Base-by-base conservation (phyloP, 2,113 vertebrate genomes). In the Nerophis ophidion region DNA sequence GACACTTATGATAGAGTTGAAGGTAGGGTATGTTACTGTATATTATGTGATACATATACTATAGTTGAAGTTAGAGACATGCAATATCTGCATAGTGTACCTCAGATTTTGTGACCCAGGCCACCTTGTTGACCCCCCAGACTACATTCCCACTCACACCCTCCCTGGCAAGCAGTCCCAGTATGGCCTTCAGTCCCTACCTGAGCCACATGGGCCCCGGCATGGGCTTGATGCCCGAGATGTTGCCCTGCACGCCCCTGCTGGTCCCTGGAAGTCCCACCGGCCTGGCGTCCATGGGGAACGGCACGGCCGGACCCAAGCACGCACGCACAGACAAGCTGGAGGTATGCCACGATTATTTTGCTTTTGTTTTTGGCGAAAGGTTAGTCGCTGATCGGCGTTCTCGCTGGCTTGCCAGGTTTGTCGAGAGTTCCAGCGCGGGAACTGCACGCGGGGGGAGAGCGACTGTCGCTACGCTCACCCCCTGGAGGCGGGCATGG, bases 381-480 rank as follows among this genome's bases (percentile, higher is more conserved):
- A 79, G 50, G 54, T 74, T 63, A 76, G 69, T 26, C 66, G 49
- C 58, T 73, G 66, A 76, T 36, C n/a, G 5, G 8, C 3, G 36
- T 26, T 55, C 47, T 11, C 4, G 0, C 33, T 42, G 12, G 34
- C 51, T 65, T 49, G 19, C 16, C 88, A 99, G 97, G 93, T 99
- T 81, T 99, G 97, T 85, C 90, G 97, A 77, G 97, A 99, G 73
- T 99, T 96, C 83, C 97, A 98, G 87, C 93, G 96, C 26, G 97
- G 97, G 59, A 99, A 96, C 78, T 99, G 97, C 88, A 97, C 95
- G 12, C 92, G 96, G 63, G 97, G 97, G n/a, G 97, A 98, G 88
- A 94, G 89, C 0, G 97, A 99, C 78, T 99, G 97, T 77, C 96
- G 96, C 85, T 98, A 98, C 45, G 97, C 97, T 78, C 97, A 99